Base-by-base conservation (phyloP, 1,140 invertebrate species). In the Homarus americanus region DNA sequence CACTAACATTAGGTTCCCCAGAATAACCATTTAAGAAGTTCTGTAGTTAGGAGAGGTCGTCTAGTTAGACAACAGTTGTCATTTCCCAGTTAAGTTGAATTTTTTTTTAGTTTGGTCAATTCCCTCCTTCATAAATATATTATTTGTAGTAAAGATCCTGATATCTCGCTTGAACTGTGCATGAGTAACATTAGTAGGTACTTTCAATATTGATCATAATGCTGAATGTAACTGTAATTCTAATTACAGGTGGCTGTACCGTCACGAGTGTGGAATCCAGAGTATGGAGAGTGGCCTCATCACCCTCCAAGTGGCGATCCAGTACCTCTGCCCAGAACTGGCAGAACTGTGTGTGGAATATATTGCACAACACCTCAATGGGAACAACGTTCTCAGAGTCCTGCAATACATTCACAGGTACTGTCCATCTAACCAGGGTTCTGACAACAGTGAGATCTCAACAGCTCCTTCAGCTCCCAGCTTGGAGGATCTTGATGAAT, bases 251-350 rank as follows among this genome's bases (percentile, higher is more conserved):
- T 96, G 95, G 93, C 94, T 96, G 80, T 96, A 96, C 93, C 95
- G 95, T 40, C 95, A 96, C 69, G 94, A 95, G 0, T 95, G 96
- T 10, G 94, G 95, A 44, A 95, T 97, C 40, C 95, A 96, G 82
- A 96, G 96, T 0, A 95, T 96, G 1, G 94, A 94, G 0, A 96
- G 96, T 0, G 96, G 96, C 15, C 94, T 96, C 28, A 94, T 95
- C 10, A 96, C 96, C 0, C 94, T 97, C 0, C 95, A 96, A 93
- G 96, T 96, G 0, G 96, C 96, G 9, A 96, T 96, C 93, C 96
- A 96, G 90, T 97, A 96, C 92, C 94, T 96, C 5, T 96, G 96
- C 86, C 95, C 95, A 1, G 95, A 95, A 44, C 94, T 97, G 15
- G 95, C 96, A 24, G 94, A 95, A 75, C 93, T 95, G 17, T 96